Percentiles rank a stretch among this genome's conserved stretches.
These are phyloP conservation scores for Amphiura filiformis DNA, from an alignment of 35 echinoderm and acorn worm genomes.

Conservation along the genomic window DNA sequence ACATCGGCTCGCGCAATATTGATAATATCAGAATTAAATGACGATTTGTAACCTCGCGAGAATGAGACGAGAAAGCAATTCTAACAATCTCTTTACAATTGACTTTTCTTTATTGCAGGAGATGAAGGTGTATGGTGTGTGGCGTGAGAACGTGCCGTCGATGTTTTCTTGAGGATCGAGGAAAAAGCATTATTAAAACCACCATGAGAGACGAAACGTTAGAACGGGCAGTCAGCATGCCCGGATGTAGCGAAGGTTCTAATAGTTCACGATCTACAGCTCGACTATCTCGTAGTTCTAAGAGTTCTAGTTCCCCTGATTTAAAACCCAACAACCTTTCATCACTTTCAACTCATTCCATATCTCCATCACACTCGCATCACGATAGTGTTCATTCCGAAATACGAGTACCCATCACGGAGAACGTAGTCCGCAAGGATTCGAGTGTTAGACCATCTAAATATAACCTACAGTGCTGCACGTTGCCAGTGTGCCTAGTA, in stretches of 20 bases:
- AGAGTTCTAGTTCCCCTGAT: conserved; percentile 86
- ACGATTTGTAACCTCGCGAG: too few species aligned
- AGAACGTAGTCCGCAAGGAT: conserved; percentile 41
- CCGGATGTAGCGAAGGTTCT: conserved; percentile 76
- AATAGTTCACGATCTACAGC: conserved; percentile 88
- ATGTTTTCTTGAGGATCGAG: too few species aligned
- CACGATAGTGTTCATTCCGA: conserved; percentile 57
- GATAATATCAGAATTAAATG: too few species aligned
- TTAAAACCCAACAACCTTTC: conserved; percentile 61
- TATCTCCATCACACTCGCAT: conserved; percentile 45
- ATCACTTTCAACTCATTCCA: conserved; percentile 35
- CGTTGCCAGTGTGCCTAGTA: conserved; percentile 84
- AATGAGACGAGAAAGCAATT: too few species aligned
- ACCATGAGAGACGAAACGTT: conserved; percentile 24
- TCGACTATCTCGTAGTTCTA: conserved; percentile 75
- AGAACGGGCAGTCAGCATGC: conserved; percentile 41
- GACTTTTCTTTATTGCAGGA: too few species aligned
- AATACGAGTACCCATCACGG: conserved; percentile 51
- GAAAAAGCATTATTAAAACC: too few species aligned
- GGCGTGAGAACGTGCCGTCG: too few species aligned
- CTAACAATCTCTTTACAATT: too few species aligned
- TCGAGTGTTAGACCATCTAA: conserved; percentile 38
- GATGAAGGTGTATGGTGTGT: too few species aligned
- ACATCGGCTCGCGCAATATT: too few species aligned
- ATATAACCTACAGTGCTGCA: conserved; percentile 94